Evolutionary conservation across 2,113 vertebrate species (phyloP).

Genomic region (Aplodontia rufa): DNA sequence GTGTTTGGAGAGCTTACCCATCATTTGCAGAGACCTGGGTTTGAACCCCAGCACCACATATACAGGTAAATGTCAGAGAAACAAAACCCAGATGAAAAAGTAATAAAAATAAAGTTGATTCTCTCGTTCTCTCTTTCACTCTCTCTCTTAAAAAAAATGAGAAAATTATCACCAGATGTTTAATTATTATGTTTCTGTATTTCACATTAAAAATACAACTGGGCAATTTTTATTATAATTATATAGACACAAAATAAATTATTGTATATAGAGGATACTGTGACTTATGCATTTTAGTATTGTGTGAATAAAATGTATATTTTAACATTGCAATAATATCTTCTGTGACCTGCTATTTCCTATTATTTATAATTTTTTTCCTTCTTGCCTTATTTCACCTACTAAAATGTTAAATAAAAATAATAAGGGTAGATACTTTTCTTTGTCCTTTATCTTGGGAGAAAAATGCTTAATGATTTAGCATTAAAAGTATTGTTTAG

Average conservation of each 20-base stretch:
- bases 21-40: too few relatives aligned
- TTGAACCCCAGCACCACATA: too few relatives aligned
- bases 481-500: too few relatives aligned
- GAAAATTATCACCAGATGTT: neutral
- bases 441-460: neutral
- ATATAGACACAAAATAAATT: neutral
- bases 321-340: neutral
- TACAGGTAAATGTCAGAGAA: too few relatives aligned
- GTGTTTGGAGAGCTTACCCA: too few relatives aligned
- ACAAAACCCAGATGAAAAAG: too few relatives aligned
- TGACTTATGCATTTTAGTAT: neutral
- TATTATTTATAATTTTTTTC: neutral
- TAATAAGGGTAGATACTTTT: neutral
- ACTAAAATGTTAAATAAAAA: neutral
- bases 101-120: too few relatives aligned
- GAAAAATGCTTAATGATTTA: neutral
- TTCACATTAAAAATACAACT: neutral
- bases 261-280: neutral
- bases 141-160: too few relatives aligned
- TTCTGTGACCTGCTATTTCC: neutral
- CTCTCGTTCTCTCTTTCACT: too few relatives aligned
- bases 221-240: neutral
- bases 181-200: neutral
- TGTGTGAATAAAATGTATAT: neutral
- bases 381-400: neutral